A percentile compares a stretch with the other conserved stretches of the same genome.
These are phyloP conservation scores for Micromussa lordhowensis DNA, from an alignment of 92 coral and sea anemone genomes.

Conservation along the genomic window DNA sequence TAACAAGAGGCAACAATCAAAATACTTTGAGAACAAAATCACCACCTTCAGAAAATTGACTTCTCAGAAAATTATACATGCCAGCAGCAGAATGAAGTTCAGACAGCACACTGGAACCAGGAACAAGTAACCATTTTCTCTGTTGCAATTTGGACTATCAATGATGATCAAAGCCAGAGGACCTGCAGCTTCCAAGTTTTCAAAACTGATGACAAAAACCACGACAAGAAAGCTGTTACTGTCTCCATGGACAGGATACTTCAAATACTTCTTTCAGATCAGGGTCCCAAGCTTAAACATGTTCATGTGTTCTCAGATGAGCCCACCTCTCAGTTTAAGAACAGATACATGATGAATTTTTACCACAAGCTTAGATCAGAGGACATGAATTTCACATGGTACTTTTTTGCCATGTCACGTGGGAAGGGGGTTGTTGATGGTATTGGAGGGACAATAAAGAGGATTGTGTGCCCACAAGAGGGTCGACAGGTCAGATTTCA, in stretches of 20 bases:
- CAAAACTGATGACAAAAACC: conserved; percentile 52
- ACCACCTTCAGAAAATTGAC: conserved; percentile 72
- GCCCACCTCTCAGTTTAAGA: conserved; percentile 68
- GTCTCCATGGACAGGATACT: too few species aligned
- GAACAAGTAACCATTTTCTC: conserved; percentile 68
- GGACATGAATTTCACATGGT: too few species aligned
- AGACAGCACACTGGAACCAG: conserved; percentile 77
- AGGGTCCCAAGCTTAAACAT: conserved; percentile 52
- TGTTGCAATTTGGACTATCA: conserved; percentile 69
- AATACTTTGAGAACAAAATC: too few species aligned
- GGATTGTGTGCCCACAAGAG: conserved; percentile 52
- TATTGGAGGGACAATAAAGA: conserved; percentile 66
- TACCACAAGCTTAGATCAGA: too few species aligned
- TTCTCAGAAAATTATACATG: conserved; percentile 75
- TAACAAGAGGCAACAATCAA: conserved; percentile 60
- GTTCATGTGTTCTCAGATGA: too few species aligned
- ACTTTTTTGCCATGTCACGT: too few species aligned
- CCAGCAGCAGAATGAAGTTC: conserved; percentile 68
- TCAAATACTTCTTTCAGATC: conserved; percentile 32
- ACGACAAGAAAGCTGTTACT: conserved; percentile 74
- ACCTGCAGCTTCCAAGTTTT: conserved; percentile 51
- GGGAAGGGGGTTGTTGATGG: too few species aligned
- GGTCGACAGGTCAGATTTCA: conserved; percentile 19
- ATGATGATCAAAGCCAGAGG: conserved; percentile 23
- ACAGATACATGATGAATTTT: conserved; percentile 60